Evolutionary conservation across 2,888 invertebrate genomes (phyloP).

Genomic region (Dasysyrphus tricinctus): DNA sequence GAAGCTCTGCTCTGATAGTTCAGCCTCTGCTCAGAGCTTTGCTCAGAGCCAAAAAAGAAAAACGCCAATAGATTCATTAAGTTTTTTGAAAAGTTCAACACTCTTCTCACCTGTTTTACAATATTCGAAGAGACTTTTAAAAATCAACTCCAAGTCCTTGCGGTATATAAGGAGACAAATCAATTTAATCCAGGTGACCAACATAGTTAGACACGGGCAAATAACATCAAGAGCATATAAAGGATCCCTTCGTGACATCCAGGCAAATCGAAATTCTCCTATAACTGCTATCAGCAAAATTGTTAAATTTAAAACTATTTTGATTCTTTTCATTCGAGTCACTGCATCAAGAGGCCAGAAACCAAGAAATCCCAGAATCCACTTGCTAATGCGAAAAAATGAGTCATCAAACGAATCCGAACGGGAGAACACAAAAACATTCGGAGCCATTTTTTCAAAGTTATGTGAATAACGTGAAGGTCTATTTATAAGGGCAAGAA

Average conservation of each 20-base stretch:
- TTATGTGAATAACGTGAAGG: not conserved
- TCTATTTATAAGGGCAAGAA: not conserved
- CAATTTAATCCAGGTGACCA: constrained; percentile 34
- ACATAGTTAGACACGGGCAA: constrained; percentile 21
- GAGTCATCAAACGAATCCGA: not conserved
- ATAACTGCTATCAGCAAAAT: not conserved
- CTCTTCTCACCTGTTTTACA: not conserved
- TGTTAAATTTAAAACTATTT: constrained; percentile 3
- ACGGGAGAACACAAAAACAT: not conserved
- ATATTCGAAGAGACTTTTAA: not conserved
- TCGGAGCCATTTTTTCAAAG: not conserved
- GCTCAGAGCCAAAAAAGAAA: too few species aligned
- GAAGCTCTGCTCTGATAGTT: too few species aligned
- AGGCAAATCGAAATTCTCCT: constrained; percentile 10
- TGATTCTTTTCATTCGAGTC: not conserved
- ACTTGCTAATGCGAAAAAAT: constrained; percentile 8
- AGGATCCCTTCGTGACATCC: not conserved
- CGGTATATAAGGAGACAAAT: constrained; percentile 17
- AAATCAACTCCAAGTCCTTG: not conserved
- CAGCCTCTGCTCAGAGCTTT: too few species aligned
- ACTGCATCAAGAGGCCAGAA: constrained; percentile 10
- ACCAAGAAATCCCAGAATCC: constrained; percentile 5
- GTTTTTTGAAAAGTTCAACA: too few species aligned
- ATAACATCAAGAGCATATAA: not conserved
- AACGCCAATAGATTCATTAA: not conserved